Evolutionary conservation across 2,888 invertebrate genomes (phyloP), one percentile per base, ranked within the genome.

Genomic region (Meta bourneti): DNA sequence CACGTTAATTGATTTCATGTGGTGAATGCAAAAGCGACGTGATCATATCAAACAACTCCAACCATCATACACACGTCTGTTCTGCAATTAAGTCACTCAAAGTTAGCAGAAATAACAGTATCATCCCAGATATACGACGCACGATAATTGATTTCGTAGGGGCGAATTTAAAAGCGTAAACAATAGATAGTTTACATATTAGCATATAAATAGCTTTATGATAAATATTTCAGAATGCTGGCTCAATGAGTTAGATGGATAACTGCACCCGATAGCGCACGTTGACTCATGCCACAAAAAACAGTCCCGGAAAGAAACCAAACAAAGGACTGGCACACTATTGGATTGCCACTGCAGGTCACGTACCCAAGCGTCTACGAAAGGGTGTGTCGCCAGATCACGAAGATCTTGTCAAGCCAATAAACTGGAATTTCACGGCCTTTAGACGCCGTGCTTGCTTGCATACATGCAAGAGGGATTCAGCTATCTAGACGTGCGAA

Each of bases 341-440:
- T 79, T 79, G 80, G 83, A 77, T 77, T 83, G 74, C 19, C 72
- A 52, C 80, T 84, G n/a, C 90, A n/a, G 75, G 82, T 91, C 91
- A 86, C 91, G 91, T 91, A 75, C 51, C 49, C n/a, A 69, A 69
- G 70, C 49, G 74, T 87, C 82, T 77, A 87, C 85, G 87, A 91
- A 87, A 91, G 91, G 91, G 91, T 91, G 91, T 91, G 91, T 91
- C 91, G 52, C 61, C 78, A 80, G 70, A 84, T 87, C 91, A 91
- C 91, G 91, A 82, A 86, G 87, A 91, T 91, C 91, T 82, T 91
- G 91, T 91, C 86, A 91, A 91, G 80, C 82, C 82, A 91, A 87
- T 91, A 91, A 91, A 91, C 70, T 82, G 81, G 87, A 82, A 85
- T 85, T 90, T 90, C 90, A 85, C 85, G 86, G 83, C 83, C 86